Conservation (phyloP, 2,888 invertebrate species). For the Pycnomerus fuliginosus region DNA sequence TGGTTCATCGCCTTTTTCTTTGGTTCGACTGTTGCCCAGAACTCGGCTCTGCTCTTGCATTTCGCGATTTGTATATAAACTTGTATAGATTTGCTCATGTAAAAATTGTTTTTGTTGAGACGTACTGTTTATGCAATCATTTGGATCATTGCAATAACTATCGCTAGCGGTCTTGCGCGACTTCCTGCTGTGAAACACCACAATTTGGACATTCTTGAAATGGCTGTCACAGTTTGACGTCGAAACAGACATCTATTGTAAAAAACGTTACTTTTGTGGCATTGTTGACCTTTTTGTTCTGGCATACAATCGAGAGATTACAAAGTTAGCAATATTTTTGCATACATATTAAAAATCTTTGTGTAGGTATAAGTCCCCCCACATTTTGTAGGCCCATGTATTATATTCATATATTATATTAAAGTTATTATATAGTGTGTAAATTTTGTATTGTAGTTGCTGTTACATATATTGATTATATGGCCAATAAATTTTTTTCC, state of each 20-base stretch:
- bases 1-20: slow-evolving; percentile 36
- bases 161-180: slow-evolving; percentile 14
- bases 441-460: slow-evolving; percentile 75
- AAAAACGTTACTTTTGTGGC: slow-evolving; percentile 42
- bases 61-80: slow-evolving; percentile 47
- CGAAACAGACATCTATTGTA: slow-evolving; percentile 25
- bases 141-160: slow-evolving; percentile 31
- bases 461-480: slow-evolving; percentile 73
- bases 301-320: slow-evolving; percentile 50
- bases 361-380: slow-evolving; percentile 49
- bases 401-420: slow-evolving; percentile 56
- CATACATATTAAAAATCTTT: no score
- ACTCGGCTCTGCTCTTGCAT: slow-evolving; percentile 33
- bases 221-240: slow-evolving; percentile 15
- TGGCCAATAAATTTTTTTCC: slow-evolving; percentile 69
- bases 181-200: slow-evolving; percentile 11
- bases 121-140: slow-evolving; percentile 44
- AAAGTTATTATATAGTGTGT: slow-evolving; percentile 67
- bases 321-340: slow-evolving; percentile 57
- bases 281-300: slow-evolving; percentile 48
- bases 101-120: slow-evolving; percentile 53
- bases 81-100: slow-evolving; percentile 54
- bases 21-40: slow-evolving; percentile 39
- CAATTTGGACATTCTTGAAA: slow-evolving; percentile 4
- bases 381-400: slow-evolving; percentile 53